phyloP scores from a whole-genome alignment of 92 coral and sea anemone species.

The Bergia sp. region DNA sequence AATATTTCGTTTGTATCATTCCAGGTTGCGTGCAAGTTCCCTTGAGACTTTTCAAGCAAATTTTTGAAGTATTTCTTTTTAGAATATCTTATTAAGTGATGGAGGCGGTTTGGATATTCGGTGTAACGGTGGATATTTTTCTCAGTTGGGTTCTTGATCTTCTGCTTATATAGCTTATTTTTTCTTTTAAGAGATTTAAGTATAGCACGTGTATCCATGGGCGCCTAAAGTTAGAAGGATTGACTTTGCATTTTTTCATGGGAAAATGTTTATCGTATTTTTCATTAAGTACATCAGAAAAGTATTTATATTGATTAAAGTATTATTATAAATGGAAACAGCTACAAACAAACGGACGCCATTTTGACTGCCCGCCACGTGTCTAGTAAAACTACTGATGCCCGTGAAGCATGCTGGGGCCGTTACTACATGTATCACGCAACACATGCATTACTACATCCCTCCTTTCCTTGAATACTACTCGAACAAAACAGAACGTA shows the following conservation, averaged over 20 bases:
- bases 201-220: not conserved
- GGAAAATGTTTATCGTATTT: constrained; percentile 11
- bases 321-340: not conserved
- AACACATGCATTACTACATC: too few relatives aligned
- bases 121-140: not conserved
- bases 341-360: not conserved
- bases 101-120: not conserved
- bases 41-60: constrained; percentile 16
- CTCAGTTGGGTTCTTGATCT: not conserved
- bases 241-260: not conserved
- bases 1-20: not conserved
- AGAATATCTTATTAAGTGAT: not conserved
- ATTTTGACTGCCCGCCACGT: not conserved
- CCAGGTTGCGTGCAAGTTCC: constrained; percentile 17
- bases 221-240: not conserved
- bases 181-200: not conserved
- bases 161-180: too few relatives aligned
- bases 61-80: not conserved
- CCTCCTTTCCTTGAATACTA: too few relatives aligned
- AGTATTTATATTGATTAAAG: too few relatives aligned
- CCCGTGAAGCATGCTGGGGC: too few relatives aligned
- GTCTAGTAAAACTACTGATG: too few relatives aligned
- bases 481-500: too few relatives aligned
- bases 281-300: too few relatives aligned
- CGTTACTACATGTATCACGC: too few relatives aligned